Conservation (phyloP, 2,797 vertebrate species). For the Eulemur coronatus region DNA sequence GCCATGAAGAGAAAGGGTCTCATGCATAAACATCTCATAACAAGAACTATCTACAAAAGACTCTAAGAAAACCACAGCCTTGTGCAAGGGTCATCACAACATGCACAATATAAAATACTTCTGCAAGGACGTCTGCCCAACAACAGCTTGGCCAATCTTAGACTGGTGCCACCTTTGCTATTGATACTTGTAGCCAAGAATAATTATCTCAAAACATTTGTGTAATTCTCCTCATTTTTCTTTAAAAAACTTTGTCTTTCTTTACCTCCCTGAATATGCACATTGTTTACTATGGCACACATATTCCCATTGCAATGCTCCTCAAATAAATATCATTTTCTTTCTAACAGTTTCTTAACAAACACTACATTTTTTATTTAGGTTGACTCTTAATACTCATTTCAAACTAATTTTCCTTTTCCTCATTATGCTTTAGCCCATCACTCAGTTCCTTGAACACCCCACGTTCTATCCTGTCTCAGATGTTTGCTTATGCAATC, state of each 20-base stretch:
- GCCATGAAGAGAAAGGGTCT: background rate
- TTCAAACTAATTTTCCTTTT: background rate
- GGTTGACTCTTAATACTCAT: background rate
- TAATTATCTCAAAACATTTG: background rate
- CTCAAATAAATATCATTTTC: background rate
- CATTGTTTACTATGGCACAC: background rate
- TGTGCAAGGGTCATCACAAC: background rate
- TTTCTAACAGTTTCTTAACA: background rate
- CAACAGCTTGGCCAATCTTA: background rate
- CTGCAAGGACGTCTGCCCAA: background rate
- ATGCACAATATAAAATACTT: background rate
- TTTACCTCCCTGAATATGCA: background rate
- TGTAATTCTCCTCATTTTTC: background rate
- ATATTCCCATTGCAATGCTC: background rate
- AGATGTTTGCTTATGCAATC: background rate
- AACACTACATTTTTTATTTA: background rate
- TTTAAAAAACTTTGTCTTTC: background rate
- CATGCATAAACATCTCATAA: background rate
- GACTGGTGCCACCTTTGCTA: background rate
- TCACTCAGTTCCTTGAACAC: background rate
- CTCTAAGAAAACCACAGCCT: background rate
- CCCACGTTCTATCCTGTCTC: background rate
- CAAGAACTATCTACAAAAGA: background rate
- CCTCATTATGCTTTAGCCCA: accelerated
- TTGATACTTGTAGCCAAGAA: background rate